Evolutionary conservation across 2,797 vertebrate genomes (phyloP).

Genomic region (Sternarchorhynchus goeldii): DNA sequence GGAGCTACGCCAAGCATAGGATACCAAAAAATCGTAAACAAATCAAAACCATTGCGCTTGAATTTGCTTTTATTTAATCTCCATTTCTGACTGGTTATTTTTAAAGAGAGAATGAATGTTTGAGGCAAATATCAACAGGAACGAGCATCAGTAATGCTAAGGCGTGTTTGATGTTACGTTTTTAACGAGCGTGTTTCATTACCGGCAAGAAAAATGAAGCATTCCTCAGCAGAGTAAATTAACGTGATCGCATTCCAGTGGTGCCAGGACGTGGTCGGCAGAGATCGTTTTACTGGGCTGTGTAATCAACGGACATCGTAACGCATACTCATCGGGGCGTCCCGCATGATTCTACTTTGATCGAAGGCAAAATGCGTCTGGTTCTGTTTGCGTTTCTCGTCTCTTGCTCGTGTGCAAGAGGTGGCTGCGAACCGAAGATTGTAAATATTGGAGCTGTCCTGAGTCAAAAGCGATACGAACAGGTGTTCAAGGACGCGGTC

Average conservation of each 20-base stretch:
- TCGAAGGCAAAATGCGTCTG: constrained; percentile 71
- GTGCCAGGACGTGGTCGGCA: constrained; percentile 37
- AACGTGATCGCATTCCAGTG: constrained; percentile 54
- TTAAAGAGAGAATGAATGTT: constrained; percentile 13
- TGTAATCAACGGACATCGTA: constrained; percentile 36
- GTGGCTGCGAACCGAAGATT: constrained; percentile 88
- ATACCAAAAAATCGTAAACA: not conserved
- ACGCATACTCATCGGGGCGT: constrained; percentile 44
- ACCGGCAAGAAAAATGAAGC: constrained; percentile 13
- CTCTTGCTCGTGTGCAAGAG: constrained; percentile 82
- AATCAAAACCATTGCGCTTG: not conserved
- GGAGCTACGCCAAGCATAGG: constrained; percentile 30
- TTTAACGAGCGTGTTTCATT: constrained; percentile 32
- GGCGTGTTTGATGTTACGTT: constrained; percentile 13
- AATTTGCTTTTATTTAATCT: not conserved
- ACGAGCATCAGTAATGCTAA: constrained; percentile 25
- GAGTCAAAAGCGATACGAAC: constrained; percentile 91
- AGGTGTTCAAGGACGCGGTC: constrained; percentile 92
- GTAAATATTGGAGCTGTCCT: constrained; percentile 92
- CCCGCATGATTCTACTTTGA: constrained; percentile 52
- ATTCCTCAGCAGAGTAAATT: constrained; percentile 47
- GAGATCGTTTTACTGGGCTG: constrained; percentile 30
- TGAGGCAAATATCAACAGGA: constrained; percentile 57
- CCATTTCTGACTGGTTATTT: not conserved
- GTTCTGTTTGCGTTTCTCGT: constrained; percentile 84